A percentile compares a stretch with the other conserved stretches of the same genome.
phyloP scores from a whole-genome alignment of 2,797 vertebrate genomes.

The Discoglossus pictus region DNA sequence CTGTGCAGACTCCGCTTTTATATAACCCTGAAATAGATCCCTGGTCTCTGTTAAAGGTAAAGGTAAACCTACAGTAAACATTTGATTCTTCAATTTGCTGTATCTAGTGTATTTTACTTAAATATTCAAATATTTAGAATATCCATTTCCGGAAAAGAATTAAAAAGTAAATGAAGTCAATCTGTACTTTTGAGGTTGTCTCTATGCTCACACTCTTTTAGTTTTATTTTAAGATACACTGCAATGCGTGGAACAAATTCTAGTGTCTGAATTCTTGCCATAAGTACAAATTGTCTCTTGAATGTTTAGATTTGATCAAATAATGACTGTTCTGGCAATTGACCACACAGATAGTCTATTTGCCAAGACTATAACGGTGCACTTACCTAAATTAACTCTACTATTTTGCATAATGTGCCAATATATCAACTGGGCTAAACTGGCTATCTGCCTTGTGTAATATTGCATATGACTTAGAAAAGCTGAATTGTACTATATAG shows the following conservation, averaged over 20 bases:
- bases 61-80: too few species aligned
- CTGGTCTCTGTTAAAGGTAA: too few species aligned
- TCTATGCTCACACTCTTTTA: too few species aligned
- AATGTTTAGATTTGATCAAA: constrained; percentile 60
- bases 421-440: constrained; percentile 44
- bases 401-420: constrained; percentile 34
- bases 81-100: too few species aligned
- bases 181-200: too few species aligned
- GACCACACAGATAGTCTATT: constrained; percentile 36
- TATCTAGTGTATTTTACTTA: too few species aligned
- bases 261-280: constrained; percentile 39
- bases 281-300: constrained; percentile 56
- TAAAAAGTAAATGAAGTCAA: too few species aligned
- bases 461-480: constrained; percentile 55
- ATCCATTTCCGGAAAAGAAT: too few species aligned
- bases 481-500: constrained; percentile 19
- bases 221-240: too few species aligned
- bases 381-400: constrained; percentile 55
- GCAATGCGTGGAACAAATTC: not conserved
- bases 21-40: too few species aligned
- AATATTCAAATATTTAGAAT: too few species aligned
- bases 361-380: constrained; percentile 47
- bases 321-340: constrained; percentile 54
- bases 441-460: constrained; percentile 51
- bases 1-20: too few species aligned